Evolutionary conservation across 2,797 vertebrate species (phyloP).

Genomic region (Scarus forsteni): DNA sequence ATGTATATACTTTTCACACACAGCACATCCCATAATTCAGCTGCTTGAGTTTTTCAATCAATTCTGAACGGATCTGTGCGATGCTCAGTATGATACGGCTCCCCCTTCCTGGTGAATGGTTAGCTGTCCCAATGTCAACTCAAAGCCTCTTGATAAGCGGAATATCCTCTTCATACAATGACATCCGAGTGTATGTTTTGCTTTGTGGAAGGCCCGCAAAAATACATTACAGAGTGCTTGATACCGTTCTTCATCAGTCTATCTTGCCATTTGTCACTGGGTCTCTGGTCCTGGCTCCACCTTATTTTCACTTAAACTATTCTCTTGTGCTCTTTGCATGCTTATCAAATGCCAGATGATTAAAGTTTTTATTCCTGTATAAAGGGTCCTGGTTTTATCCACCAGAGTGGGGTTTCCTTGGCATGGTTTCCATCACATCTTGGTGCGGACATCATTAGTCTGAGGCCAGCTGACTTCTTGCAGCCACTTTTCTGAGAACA

Average conservation of each 20-base stretch:
- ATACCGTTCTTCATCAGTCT: neutral
- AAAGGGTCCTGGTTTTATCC: no score
- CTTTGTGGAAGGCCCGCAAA: neutral
- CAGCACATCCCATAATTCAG: neutral
- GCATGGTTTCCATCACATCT: neutral
- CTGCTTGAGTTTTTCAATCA: neutral
- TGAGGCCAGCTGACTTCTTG: no score
- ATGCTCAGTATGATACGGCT: neutral
- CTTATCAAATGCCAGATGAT: no score
- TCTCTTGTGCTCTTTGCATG: neutral
- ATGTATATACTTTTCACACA: neutral
- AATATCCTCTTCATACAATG: constrained; percentile 1
- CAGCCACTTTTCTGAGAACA: neutral
- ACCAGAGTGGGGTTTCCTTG: neutral
- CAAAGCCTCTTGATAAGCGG: neutral
- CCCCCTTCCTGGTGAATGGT: neutral
- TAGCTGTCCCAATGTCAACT: neutral
- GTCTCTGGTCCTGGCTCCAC: neutral
- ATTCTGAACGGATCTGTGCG: neutral
- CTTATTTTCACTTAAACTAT: neutral
- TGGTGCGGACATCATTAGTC: no score
- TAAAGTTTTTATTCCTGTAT: no score
- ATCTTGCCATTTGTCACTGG: neutral
- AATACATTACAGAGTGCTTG: constrained; percentile 1
- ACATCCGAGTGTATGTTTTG: neutral